Conservation (phyloP, 2,797 vertebrate genomes). For the Poecilia gillii region DNA sequence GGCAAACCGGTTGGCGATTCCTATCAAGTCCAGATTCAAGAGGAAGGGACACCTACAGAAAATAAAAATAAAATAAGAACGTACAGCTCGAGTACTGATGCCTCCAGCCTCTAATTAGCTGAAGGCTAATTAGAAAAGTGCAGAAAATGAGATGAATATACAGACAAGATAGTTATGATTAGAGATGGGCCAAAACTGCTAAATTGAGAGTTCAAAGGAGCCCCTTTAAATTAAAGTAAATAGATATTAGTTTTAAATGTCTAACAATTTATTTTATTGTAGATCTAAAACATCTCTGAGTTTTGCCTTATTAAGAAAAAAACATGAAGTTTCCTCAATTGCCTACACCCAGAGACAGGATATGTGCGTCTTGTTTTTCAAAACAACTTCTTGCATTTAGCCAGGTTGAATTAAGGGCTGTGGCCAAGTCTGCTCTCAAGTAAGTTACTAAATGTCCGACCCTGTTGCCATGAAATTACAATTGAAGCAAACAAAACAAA, state of each 20-base stretch:
- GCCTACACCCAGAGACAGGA: not conserved
- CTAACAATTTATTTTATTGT: not conserved
- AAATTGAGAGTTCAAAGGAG: not conserved
- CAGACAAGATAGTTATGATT: not conserved
- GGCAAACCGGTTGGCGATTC: constrained; percentile 90
- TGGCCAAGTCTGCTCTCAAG: not conserved
- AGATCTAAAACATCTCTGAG: not conserved
- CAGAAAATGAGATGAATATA: not conserved
- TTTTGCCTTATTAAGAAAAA: not conserved
- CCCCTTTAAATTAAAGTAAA: not conserved
- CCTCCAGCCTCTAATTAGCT: too few relatives aligned
- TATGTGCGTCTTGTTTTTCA: not conserved
- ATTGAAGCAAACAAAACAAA: not conserved
- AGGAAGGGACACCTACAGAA: constrained; percentile 90
- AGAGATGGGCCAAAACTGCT: not conserved
- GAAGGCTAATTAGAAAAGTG: not conserved
- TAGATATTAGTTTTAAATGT: not conserved
- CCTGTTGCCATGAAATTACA: not conserved
- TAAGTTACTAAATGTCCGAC: not conserved
- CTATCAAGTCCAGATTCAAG: constrained; percentile 88
- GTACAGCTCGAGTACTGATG: not conserved
- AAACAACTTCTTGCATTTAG: not conserved
- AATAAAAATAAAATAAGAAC: not conserved
- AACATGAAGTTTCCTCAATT: not conserved
- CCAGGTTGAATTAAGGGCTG: not conserved